Evolutionary conservation across 1,140 invertebrate species (phyloP), one percentile per base, ranked within the genome.

Genomic region (Cecropterus lyciades): DNA sequence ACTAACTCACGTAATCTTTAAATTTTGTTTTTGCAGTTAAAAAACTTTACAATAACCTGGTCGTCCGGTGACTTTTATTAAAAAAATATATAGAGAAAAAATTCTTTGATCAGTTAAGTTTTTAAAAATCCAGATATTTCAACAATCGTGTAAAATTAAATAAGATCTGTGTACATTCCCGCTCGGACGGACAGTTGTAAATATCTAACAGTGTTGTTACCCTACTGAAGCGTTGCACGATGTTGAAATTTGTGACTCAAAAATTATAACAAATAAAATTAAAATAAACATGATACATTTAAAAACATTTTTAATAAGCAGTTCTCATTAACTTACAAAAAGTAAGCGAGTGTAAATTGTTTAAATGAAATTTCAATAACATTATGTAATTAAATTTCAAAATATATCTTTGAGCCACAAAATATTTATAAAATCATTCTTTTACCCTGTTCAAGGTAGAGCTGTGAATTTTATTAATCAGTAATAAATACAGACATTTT

Each of bases 181-280:
- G 85, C 70, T 76, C 86, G 85, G 85, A 88, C 85, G 85, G 85
- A 88, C 67, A 69, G 63, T 69, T 46, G 55, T 67, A 60, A 70
- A 69, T 62, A 51, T 69, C 56, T 73, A 72, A 72, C 69, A 52
- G 59, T 69, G 62, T 70, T 53, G 40, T 56, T 69, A 53, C 45
- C 46, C 64, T 70, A 70, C 71, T 52, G 33, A 67, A 72, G 65
- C 64, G 49, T 65, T 72, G 49, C 17, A n/a, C 62, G 13, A 14
- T 37, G 14, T 33, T 43, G 4, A 48, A 27, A 55, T 65, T 65
- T 65, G 63, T 65, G 16, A 13, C 62, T 53, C 30, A 33, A 33
- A 33, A 33, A 33, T 33, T 1, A 33, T 33, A 6, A 33, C 6
- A 33, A 33, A 4, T 33, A 33, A 33, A 13, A 13, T 43, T 1